Evolutionary conservation across 2,888 invertebrate species (phyloP).

Genomic region (Polylopha cassiicola): DNA sequence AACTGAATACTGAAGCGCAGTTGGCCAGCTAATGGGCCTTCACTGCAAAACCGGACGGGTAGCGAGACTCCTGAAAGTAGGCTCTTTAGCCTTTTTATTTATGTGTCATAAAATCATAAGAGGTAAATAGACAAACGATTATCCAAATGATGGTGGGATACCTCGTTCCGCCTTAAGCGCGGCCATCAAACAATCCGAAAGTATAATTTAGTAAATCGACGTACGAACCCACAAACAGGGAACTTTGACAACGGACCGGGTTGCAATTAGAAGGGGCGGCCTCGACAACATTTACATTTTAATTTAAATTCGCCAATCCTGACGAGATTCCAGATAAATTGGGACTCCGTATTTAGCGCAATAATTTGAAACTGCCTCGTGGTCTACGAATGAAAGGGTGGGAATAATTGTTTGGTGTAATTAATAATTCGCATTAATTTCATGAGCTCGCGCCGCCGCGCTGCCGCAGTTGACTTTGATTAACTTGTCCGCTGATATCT

Average conservation of each 20-base stretch:
- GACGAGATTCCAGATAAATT: slow-evolving; percentile 73
- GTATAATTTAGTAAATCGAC: slow-evolving; percentile 30
- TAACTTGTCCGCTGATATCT: slow-evolving; percentile 22
- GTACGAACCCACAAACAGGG: slow-evolving; percentile 40
- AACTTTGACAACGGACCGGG: slow-evolving; percentile 59
- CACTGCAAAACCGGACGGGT: no score
- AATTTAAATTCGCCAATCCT: slow-evolving; percentile 72
- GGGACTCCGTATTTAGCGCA: slow-evolving; percentile 66
- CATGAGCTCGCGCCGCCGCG: slow-evolving; percentile 34
- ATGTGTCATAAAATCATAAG: no score
- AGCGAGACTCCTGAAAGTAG: no score
- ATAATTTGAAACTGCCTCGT: slow-evolving; percentile 62
- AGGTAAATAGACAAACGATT: no score
- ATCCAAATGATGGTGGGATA: background rate
- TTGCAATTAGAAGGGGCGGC: slow-evolving; percentile 66
- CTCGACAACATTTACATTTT: slow-evolving; percentile 73
- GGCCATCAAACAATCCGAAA: slow-evolving; percentile 16
- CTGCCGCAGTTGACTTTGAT: slow-evolving; percentile 28
- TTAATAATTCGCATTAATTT: slow-evolving; percentile 65
- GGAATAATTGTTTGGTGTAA: slow-evolving; percentile 67
- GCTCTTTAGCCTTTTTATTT: no score
- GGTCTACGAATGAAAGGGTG: slow-evolving; percentile 58
- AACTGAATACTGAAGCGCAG: no score
- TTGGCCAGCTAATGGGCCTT: no score
- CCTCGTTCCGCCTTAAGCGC: no score